phyloP scores from a whole-genome alignment of 2,797 vertebrate species.

The Tadarida brasiliensis region DNA sequence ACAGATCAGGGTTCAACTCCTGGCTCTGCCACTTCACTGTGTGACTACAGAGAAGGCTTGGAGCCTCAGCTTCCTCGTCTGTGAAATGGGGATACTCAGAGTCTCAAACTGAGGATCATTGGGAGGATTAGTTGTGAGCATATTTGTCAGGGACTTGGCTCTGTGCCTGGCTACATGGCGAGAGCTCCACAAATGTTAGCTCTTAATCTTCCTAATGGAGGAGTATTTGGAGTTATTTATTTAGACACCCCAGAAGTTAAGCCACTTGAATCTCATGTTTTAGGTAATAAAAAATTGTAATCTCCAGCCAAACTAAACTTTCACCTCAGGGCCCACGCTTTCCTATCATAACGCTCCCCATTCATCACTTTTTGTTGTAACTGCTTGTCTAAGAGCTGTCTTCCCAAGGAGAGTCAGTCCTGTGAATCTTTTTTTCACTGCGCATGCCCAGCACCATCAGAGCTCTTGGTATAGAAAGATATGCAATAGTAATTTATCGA shows the following conservation, averaged over 20 bases:
- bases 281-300: conserved; percentile 41
- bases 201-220: conserved; percentile 47
- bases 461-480: neutral
- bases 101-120: neutral
- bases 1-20: neutral
- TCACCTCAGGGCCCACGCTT: neutral
- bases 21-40: neutral
- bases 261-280: conserved; percentile 46
- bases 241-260: conserved; percentile 51
- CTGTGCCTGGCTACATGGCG: neutral
- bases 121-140: conserved; percentile 29
- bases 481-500: neutral
- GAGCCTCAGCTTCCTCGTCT: conserved; percentile 21
- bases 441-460: neutral
- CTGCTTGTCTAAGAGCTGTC: conserved; percentile 17
- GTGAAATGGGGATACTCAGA: conserved; percentile 26
- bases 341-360: neutral
- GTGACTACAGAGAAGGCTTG: neutral
- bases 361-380: neutral
- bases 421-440: neutral
- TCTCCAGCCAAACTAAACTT: conserved; percentile 41
- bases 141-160: conserved; percentile 45
- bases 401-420: neutral
- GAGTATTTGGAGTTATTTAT: conserved; percentile 38
- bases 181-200: neutral